These are phyloP conservation scores for Echeneis naucrates DNA, from an alignment of 2,797 vertebrate genomes.

Conservation along the genomic window DNA sequence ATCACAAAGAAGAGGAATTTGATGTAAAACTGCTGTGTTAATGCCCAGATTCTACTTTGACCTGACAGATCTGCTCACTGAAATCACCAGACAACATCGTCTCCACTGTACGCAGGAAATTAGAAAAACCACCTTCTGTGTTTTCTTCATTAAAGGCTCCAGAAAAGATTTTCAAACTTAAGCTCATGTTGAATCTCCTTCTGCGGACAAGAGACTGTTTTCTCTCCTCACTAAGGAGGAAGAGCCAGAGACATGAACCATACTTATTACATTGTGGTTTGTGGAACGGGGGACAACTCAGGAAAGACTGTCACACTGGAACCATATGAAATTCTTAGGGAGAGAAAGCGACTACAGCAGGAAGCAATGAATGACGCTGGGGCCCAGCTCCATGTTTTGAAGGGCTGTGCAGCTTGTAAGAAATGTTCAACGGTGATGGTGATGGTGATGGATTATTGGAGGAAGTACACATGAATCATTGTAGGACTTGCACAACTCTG, in stretches of 20 bases:
- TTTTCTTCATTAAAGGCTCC: constrained; percentile 7
- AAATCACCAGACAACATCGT: background rate
- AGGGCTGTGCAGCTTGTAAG: constrained; percentile 32
- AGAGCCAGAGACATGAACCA: constrained; percentile 38
- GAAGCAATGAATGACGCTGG: constrained; percentile 10
- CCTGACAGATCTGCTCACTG: background rate
- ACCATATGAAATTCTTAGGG: constrained; percentile 14
- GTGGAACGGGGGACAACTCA: constrained; percentile 49
- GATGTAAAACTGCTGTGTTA: background rate
- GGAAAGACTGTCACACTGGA: constrained; percentile 48
- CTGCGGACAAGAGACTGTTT: constrained; percentile 1
- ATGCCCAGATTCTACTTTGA: background rate
- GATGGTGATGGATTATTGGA: background rate
- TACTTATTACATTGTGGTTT: constrained; percentile 54
- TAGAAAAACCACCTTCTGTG: background rate
- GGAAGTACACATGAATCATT: background rate
- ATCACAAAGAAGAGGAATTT: background rate
- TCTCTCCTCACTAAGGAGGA: constrained; percentile 9
- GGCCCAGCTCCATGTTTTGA: constrained; percentile 27
- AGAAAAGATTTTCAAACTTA: constrained; percentile 8
- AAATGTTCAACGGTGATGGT: constrained; percentile 1
- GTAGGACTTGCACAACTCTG: background rate
- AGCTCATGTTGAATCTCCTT: constrained; percentile 2
- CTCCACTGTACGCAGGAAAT: background rate
- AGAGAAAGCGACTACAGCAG: constrained; percentile 7